Conservation (phyloP, 2,888 invertebrate genomes). For the Atethmia centrago region DNA sequence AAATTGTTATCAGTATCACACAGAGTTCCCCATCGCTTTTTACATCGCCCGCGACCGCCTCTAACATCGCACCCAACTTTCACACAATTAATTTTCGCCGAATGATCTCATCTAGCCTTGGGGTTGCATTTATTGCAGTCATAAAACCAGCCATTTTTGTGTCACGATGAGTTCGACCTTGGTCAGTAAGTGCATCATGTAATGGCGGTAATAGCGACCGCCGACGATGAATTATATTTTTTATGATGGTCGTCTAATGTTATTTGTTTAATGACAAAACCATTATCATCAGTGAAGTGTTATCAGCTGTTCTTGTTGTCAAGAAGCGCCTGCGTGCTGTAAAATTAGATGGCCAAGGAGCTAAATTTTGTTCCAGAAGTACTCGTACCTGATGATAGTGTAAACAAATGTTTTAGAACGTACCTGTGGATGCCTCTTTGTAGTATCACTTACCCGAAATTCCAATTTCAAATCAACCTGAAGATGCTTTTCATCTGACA, state of each 20-base stretch:
- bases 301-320: neutral
- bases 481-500: neutral
- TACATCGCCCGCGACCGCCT: constrained; percentile 52
- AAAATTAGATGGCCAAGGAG: neutral
- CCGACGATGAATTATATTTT: constrained; percentile 29
- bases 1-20: neutral
- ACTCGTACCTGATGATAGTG: too few species aligned
- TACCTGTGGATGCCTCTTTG: neutral
- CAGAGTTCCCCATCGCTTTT: too few species aligned
- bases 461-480: neutral
- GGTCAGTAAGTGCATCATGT: constrained; percentile 50
- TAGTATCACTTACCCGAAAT: neutral
- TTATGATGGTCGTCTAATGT: constrained; percentile 23
- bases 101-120: constrained; percentile 80
- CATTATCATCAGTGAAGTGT: neutral
- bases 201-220: constrained; percentile 26
- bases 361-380: neutral
- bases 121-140: constrained; percentile 71
- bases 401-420: neutral
- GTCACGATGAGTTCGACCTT: constrained; percentile 65
- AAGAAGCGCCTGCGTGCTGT: neutral
- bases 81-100: constrained; percentile 73
- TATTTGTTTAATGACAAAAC: constrained; percentile 14
- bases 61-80: constrained; percentile 68
- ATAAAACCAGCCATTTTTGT: constrained; percentile 74